phyloP scores from a whole-genome alignment of 2,797 vertebrate species.

The Sebastes nivosus region DNA sequence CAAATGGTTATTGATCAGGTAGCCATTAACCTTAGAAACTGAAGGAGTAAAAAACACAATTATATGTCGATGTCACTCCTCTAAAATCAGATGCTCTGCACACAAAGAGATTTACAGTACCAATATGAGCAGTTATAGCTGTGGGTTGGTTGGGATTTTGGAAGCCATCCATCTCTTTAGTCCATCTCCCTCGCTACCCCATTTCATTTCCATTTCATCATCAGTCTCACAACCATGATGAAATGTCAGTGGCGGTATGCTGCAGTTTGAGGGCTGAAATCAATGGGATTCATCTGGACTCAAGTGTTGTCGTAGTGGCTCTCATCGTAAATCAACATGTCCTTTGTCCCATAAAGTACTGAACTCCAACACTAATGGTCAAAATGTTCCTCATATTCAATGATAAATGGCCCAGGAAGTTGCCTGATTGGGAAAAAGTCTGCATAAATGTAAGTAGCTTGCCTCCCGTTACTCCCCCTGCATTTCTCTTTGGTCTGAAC shows the following conservation, averaged over 20 bases:
- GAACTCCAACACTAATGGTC: not conserved
- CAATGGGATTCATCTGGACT: not conserved
- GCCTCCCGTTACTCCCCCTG: not conserved
- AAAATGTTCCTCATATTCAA: not conserved
- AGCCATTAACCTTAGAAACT: not conserved
- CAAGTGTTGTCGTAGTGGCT: not conserved
- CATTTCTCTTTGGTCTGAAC: conserved; percentile 10
- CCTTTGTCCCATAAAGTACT: not conserved
- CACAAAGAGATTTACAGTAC: not conserved
- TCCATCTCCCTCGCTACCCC: not conserved
- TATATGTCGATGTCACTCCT: not conserved
- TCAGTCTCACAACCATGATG: conserved; percentile 6
- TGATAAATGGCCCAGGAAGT: not conserved
- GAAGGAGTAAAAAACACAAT: not conserved
- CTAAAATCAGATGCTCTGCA: not conserved
- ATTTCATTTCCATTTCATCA: conserved; percentile 21
- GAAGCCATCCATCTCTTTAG: conserved; percentile 11
- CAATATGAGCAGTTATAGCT: not conserved
- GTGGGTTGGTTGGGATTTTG: not conserved
- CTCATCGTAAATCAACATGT: not conserved
- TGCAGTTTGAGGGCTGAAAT: not conserved
- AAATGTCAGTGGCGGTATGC: not conserved
- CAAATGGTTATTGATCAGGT: not conserved
- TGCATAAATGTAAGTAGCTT: not conserved
- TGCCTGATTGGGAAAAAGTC: not conserved